Evolutionary conservation across 2,113 vertebrate genomes (phyloP).

Genomic region (Circaetus gallicus): DNA sequence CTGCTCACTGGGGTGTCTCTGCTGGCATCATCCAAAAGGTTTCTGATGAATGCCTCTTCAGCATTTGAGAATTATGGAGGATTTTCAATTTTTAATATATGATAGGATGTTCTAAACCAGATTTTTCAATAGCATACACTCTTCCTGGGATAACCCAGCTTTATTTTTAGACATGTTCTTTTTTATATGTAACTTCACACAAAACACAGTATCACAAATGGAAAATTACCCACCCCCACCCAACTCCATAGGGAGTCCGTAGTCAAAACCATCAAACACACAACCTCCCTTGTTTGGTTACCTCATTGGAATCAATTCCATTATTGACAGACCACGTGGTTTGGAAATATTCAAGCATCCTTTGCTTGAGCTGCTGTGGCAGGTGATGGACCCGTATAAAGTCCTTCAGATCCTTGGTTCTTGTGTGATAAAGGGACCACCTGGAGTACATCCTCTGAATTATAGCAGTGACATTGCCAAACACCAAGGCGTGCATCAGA

Average conservation of each 20-base stretch:
- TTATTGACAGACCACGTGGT: constrained; percentile 99
- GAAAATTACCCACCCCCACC: not conserved
- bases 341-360: constrained; percentile 98
- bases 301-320: constrained; percentile 97
- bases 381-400: constrained; percentile 96
- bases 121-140: not conserved
- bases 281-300: constrained; percentile 30
- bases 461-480: constrained; percentile 97
- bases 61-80: not conserved
- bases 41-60: not conserved
- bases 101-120: not conserved
- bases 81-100: not conserved
- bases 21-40: not conserved
- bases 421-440: constrained; percentile 97
- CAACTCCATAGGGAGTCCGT: not conserved
- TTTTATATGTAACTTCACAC: not conserved
- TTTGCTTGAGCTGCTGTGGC: constrained; percentile 95
- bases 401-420: constrained; percentile 97
- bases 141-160: not conserved
- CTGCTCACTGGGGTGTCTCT: not conserved
- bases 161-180: not conserved
- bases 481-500: constrained; percentile 97
- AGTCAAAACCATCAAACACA: not conserved
- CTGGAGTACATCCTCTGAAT: constrained; percentile 98
- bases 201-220: not conserved